These are phyloP conservation scores for Gnatocerus cornutus DNA, from an alignment of 2,888 invertebrate genomes.

Conservation along the genomic window DNA sequence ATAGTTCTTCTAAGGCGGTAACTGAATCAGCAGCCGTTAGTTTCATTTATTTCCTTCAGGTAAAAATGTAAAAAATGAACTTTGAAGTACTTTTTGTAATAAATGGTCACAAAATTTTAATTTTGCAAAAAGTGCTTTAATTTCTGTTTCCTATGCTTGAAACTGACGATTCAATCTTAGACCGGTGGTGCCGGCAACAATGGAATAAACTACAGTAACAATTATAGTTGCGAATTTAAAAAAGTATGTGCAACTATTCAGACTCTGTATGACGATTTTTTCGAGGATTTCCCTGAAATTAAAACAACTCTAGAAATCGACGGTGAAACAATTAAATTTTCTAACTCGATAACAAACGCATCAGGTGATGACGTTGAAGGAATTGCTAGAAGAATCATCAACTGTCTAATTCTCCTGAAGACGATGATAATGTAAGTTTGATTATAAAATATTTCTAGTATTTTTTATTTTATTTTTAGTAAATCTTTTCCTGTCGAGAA, in stretches of 20 bases:
- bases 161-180: neutral
- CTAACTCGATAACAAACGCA: neutral
- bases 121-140: no score
- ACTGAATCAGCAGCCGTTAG: conserved; percentile 10
- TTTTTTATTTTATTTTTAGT: conserved; percentile 12
- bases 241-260: conserved; percentile 34
- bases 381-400: conserved; percentile 8
- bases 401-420: conserved; percentile 23
- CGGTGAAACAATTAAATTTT: conserved; percentile 11
- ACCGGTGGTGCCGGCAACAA: conserved; percentile 24
- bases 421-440: conserved; percentile 21
- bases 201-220: conserved; percentile 23
- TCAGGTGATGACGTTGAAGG: conserved; percentile 5
- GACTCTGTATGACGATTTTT: conserved; percentile 12
- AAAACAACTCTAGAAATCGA: conserved; percentile 3
- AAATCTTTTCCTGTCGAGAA: conserved; percentile 27
- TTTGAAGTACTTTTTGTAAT: conserved; percentile 5
- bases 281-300: conserved; percentile 17
- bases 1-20: neutral
- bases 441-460: neutral
- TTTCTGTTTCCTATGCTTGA: no score
- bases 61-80: neutral
- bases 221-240: conserved; percentile 15
- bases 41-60: conserved; percentile 20
- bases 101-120: no score